Percentiles rank a stretch among this genome's conserved stretches.
Conservation (phyloP, 1,140 invertebrate genomes). For the Aphis craccivora region DNA sequence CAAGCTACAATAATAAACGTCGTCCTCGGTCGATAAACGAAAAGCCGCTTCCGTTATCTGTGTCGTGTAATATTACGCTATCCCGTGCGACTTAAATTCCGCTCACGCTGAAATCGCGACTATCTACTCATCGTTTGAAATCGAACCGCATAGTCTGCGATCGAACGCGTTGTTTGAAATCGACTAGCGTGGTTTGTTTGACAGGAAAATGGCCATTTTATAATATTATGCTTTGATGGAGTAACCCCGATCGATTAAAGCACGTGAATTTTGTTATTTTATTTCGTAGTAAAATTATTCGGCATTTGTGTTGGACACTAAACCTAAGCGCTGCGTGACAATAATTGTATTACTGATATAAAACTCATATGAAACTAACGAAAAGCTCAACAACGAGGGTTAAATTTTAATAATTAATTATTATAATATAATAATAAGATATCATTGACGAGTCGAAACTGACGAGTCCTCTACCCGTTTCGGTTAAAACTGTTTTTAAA, state of each 20-base stretch:
- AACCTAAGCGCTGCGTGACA: neutral
- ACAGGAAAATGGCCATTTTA: neutral
- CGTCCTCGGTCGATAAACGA: neutral
- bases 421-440: neutral
- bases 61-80: too few relatives aligned
- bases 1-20: too few relatives aligned
- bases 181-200: neutral
- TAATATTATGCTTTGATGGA: neutral
- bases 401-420: neutral
- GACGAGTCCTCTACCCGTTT: neutral
- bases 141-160: too few relatives aligned
- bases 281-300: neutral
- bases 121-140: too few relatives aligned
- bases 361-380: neutral
- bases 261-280: too few relatives aligned
- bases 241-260: neutral
- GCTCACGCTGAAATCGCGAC: neutral
- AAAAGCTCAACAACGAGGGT: neutral
- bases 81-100: neutral
- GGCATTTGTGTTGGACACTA: neutral
- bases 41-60: neutral
- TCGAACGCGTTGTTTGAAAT: neutral
- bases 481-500: neutral
- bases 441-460: neutral
- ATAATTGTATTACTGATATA: neutral